Conservation (phyloP, 2,888 invertebrate genomes). For the Osmoderma eremita region DNA sequence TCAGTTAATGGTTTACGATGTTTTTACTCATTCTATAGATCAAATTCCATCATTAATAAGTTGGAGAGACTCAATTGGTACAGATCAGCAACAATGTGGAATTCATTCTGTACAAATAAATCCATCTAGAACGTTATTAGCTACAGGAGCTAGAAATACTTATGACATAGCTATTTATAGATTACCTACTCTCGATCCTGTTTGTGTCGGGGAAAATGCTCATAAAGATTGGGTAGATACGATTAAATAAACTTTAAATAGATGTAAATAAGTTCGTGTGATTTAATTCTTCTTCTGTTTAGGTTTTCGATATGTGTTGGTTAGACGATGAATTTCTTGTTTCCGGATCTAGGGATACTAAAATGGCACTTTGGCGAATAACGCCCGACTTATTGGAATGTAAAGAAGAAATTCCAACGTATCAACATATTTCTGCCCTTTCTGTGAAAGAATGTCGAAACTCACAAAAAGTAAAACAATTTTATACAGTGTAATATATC, state of each 20-base stretch:
- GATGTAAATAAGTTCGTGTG: constrained; percentile 1
- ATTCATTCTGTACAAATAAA: constrained; percentile 95
- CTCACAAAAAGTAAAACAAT: constrained; percentile 70
- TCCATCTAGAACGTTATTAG: constrained; percentile 88
- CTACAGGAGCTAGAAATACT: constrained; percentile 91
- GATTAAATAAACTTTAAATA: neutral
- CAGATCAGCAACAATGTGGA: constrained; percentile 81
- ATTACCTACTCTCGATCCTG: constrained; percentile 93
- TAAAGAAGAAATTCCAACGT: constrained; percentile 66
- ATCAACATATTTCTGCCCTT: constrained; percentile 72
- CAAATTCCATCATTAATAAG: constrained; percentile 88
- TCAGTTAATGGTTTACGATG: constrained; percentile 91
- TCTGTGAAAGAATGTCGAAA: constrained; percentile 82
- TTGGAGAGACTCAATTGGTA: constrained; percentile 67
- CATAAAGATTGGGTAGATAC: constrained; percentile 87
- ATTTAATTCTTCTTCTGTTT: constrained; percentile 39
- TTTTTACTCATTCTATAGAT: constrained; percentile 84
- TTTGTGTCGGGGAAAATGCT: constrained; percentile 90
- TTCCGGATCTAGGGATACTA: constrained; percentile 92
- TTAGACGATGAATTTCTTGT: constrained; percentile 95
- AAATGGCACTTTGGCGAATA: constrained; percentile 90
- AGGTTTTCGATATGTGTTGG: constrained; percentile 92
- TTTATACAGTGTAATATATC: neutral
- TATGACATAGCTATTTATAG: constrained; percentile 91
- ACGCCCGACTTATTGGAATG: constrained; percentile 63